Percentiles rank a stretch among this genome's conserved stretches.
These are phyloP conservation scores for Pteruthius melanotis DNA, from an alignment of 2,113 vertebrate species.

Conservation along the genomic window DNA sequence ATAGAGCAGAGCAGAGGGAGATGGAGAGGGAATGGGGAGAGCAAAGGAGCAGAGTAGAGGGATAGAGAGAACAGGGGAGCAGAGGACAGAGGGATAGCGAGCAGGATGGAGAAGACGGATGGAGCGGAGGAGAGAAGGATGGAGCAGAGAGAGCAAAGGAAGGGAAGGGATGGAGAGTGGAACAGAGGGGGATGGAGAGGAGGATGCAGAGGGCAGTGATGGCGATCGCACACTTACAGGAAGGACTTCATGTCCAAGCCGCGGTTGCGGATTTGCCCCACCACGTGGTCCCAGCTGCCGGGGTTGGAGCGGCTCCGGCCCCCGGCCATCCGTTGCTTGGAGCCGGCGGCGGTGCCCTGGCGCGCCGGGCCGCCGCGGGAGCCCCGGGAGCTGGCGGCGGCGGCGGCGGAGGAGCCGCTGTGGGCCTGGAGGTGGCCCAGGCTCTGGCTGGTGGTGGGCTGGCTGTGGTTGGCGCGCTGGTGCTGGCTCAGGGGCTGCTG, in stretches of 20 bases:
- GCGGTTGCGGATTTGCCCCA: conserved; percentile 95
- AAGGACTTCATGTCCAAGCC: conserved; percentile 99
- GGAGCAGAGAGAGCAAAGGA: neutral
- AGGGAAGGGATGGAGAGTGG: neutral
- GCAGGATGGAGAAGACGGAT: too few species aligned
- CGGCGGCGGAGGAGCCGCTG: conserved; percentile 45
- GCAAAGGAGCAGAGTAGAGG: too few species aligned
- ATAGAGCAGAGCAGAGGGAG: neutral
- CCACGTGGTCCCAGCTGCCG: conserved; percentile 97
- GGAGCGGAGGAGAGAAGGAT: neutral
- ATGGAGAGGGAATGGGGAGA: neutral
- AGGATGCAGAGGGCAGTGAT: neutral
- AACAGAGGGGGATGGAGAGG: neutral
- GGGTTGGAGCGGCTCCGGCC: conserved; percentile 83
- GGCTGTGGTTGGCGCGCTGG: conserved; percentile 80
- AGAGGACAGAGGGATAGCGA: too few species aligned
- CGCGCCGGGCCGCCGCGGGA: conserved; percentile 69
- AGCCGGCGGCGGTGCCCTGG: conserved; percentile 77
- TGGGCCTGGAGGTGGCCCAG: conserved; percentile 91
- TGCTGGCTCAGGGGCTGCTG: conserved; percentile 94
- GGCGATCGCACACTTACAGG: conserved; percentile 84
- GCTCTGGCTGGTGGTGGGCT: conserved; percentile 94
- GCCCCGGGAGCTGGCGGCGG: conserved; percentile 71
- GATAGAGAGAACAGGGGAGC: too few species aligned
- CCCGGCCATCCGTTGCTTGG: conserved; percentile 81